These are phyloP conservation scores for Aquatica leii DNA, from an alignment of 2,888 invertebrate species.

Conservation along the genomic window DNA sequence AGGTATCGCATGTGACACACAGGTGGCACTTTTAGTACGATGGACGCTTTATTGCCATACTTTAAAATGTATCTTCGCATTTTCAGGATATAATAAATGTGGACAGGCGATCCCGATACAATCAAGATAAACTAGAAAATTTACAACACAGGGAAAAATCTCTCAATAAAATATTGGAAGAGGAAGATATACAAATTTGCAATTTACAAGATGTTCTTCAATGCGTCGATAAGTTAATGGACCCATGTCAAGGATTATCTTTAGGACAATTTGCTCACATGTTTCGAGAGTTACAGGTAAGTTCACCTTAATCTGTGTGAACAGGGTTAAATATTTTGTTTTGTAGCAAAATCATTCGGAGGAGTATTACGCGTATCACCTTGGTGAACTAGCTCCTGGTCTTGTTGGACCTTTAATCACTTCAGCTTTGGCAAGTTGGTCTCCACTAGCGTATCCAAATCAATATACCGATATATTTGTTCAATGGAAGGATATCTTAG, in stretches of 20 bases:
- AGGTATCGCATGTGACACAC: conserved; percentile 14
- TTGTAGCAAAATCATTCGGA: conserved; percentile 70
- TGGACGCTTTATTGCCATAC: conserved; percentile 5
- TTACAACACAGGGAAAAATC: conserved; percentile 81
- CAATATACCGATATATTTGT: conserved; percentile 71
- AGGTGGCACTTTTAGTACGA: conserved; percentile 13
- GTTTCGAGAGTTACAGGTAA: conserved; percentile 66
- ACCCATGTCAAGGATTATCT: conserved; percentile 64
- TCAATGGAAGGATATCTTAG: conserved; percentile 75
- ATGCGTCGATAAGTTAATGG: conserved; percentile 70
- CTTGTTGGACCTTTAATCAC: conserved; percentile 86
- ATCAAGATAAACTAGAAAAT: conserved; percentile 80
- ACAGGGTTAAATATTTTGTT: no score
- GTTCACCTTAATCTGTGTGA: conserved; percentile 18
- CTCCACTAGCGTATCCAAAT: conserved; percentile 75
- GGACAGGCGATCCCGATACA: conserved; percentile 78
- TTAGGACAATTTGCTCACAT: conserved; percentile 67
- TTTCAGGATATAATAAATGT: conserved; percentile 84
- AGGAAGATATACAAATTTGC: conserved; percentile 78
- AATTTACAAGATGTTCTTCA: conserved; percentile 74
- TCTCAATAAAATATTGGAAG: conserved; percentile 70
- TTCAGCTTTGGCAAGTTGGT: conserved; percentile 78
- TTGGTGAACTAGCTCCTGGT: conserved; percentile 84
- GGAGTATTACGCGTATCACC: conserved; percentile 85
- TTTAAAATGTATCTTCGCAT: conserved; percentile 6